These are phyloP conservation scores for Melanophora roralis DNA, from an alignment of 2,888 invertebrate species.

Conservation along the genomic window DNA sequence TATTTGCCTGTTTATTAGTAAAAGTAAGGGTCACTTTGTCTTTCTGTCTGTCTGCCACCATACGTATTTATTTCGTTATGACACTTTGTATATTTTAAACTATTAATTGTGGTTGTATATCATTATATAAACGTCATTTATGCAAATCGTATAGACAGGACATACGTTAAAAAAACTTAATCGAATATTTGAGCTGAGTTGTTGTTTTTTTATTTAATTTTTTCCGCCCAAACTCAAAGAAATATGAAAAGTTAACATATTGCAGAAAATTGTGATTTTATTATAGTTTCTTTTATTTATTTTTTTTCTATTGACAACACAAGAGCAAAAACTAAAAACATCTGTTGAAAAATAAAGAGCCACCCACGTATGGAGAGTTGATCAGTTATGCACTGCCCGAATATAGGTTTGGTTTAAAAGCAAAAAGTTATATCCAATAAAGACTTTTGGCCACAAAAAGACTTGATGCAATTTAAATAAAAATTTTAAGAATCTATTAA, in stretches of 20 bases:
- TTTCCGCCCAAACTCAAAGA: background rate
- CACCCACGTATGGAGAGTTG: constrained; percentile 42
- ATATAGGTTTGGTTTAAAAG: constrained; percentile 23
- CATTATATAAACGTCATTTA: constrained; percentile 35
- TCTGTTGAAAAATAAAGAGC: constrained; percentile 40
- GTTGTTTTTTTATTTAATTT: no score
- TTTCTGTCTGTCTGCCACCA: background rate
- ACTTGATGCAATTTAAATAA: background rate
- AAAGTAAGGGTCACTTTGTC: background rate
- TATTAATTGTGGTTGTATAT: constrained; percentile 47
- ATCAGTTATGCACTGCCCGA: constrained; percentile 51
- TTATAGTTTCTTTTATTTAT: constrained; percentile 33
- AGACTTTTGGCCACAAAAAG: background rate
- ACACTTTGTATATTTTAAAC: constrained; percentile 39
- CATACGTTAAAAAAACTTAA: constrained; percentile 2
- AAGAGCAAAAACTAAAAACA: constrained; percentile 38
- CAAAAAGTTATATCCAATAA: constrained; percentile 4
- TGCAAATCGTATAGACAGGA: constrained; percentile 48
- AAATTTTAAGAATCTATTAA: background rate
- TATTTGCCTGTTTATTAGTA: background rate
- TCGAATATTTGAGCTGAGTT: no score
- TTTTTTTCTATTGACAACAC: no score
- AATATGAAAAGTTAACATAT: constrained; percentile 7
- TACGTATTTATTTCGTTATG: background rate
- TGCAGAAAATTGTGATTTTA: constrained; percentile 58